Base-by-base conservation (phyloP, 2,113 vertebrate genomes). In the Naja naja region DNA sequence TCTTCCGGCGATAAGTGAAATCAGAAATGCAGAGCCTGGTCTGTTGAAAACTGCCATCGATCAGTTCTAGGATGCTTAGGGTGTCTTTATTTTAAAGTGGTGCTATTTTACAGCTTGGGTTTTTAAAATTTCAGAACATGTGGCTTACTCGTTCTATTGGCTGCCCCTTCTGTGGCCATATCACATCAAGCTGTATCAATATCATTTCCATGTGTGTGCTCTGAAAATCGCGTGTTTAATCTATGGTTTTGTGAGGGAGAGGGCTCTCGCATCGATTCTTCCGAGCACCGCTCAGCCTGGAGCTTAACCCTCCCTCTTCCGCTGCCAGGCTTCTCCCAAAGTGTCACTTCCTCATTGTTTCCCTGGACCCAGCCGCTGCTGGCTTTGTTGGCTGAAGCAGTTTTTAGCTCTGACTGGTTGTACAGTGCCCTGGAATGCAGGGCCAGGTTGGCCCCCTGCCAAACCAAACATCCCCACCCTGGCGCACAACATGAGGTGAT, bases 391-490 rank as follows among this genome's bases (percentile, higher is more conserved):
- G 94, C 95, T 86, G 94, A 91, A 94, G 93, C 96, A 20, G 1
- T 92, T 94, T 81, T 81, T 55, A 91, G 93, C 94, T 96, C 91
- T 95, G 94, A 94, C 95, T 91, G 86, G 94, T 93, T 96, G 95
- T 94, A 90, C 3, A 88, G 94, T 0, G 3, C 1, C 4, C 92
- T 96, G 94, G 94, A 96, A 96, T 97, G 96, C 94, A 95, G 96
- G 91, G 94, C 94, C 94, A 95, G 91, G 92, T 88, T 97, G 97
- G 96, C 96, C 87, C 88, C 53, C 10, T 89, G 96, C 97, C 96
- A 96, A 95, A 94, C 96, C 96, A 96, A 96, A 96, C 95, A 96
- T 95, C 95, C 92, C 96, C 96, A 93, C 95, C 97, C 96, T 53
- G 27, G 52, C 85, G 27, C 91, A 93, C 93, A 87, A 96, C 96